phyloP scores from a whole-genome alignment of 2,113 vertebrate species.

The Podarcis raffonei region DNA sequence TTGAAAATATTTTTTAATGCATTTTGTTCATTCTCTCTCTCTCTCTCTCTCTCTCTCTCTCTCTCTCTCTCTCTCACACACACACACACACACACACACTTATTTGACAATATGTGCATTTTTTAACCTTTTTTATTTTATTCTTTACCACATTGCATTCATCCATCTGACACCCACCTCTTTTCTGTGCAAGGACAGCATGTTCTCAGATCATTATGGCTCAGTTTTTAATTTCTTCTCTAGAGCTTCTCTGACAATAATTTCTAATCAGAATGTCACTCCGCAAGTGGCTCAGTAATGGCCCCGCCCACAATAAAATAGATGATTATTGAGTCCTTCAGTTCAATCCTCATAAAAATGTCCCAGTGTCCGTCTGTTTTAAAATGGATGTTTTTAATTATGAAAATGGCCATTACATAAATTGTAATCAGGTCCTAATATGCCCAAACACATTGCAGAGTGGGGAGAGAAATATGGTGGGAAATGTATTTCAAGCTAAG shows the following conservation, averaged over 20 bases:
- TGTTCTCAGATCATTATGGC: neutral
- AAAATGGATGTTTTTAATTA: slow-evolving; percentile 29
- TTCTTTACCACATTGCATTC: neutral
- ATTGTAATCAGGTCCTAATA: slow-evolving; percentile 27
- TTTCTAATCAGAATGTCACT: slow-evolving; percentile 22
- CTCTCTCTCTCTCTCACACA: too few relatives aligned
- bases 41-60: too few relatives aligned
- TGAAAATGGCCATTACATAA: slow-evolving; percentile 40
- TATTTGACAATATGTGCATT: too few relatives aligned
- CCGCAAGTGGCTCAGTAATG: neutral
- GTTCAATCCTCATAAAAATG: slow-evolving; percentile 29
- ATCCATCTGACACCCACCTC: neutral
- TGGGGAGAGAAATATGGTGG: neutral
- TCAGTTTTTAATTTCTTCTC: slow-evolving; percentile 16
- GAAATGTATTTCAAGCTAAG: slow-evolving; percentile 36
- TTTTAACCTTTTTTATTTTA: neutral
- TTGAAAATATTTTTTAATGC: too few relatives aligned
- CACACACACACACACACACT: too few relatives aligned
- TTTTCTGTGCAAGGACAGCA: rapidly evolving
- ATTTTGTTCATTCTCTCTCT: too few relatives aligned
- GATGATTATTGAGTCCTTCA: slow-evolving; percentile 1
- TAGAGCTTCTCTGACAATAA: neutral
- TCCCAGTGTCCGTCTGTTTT: slow-evolving; percentile 1
- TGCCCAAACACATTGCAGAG: neutral
- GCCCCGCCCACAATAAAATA: neutral